These are phyloP conservation scores for Isaurus tuberculatus DNA, from an alignment of 92 coral and sea anemone species.

Conservation along the genomic window DNA sequence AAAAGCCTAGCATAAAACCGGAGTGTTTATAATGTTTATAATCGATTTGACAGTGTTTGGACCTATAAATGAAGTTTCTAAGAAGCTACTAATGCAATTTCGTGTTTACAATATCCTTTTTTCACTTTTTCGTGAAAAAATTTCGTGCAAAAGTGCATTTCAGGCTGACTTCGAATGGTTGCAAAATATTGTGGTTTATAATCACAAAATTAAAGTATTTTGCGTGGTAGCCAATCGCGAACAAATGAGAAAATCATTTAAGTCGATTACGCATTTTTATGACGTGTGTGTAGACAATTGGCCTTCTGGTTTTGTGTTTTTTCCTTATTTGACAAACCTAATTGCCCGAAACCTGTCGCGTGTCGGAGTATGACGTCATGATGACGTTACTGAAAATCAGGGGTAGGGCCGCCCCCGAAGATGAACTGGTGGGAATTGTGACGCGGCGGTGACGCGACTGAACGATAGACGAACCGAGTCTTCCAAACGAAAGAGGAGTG, in stretches of 20 bases:
- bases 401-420: conserved; percentile 78
- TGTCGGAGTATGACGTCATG: conserved; percentile 88
- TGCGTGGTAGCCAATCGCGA: conserved; percentile 4
- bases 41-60: not conserved
- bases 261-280: conserved; percentile 36
- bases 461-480: conserved; percentile 77
- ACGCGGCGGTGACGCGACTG: conserved; percentile 96
- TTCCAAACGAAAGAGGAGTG: conserved; percentile 52
- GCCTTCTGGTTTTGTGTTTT: conserved; percentile 13
- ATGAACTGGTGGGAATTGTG: conserved; percentile 79
- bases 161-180: not conserved
- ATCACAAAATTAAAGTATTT: conserved; percentile 19
- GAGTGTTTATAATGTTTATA: not conserved
- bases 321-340: conserved; percentile 43
- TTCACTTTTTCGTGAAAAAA: not conserved
- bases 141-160: not conserved
- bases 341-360: conserved; percentile 40
- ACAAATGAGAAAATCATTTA: not conserved
- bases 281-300: conserved; percentile 24
- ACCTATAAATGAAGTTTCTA: too few relatives aligned
- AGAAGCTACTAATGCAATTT: too few relatives aligned
- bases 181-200: conserved; percentile 2
- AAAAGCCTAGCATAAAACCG: not conserved
- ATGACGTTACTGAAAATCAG: conserved; percentile 76
- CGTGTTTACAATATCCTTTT: not conserved